Conservation (phyloP, 2,888 invertebrate species). For the Pristionchus entomophagus region DNA sequence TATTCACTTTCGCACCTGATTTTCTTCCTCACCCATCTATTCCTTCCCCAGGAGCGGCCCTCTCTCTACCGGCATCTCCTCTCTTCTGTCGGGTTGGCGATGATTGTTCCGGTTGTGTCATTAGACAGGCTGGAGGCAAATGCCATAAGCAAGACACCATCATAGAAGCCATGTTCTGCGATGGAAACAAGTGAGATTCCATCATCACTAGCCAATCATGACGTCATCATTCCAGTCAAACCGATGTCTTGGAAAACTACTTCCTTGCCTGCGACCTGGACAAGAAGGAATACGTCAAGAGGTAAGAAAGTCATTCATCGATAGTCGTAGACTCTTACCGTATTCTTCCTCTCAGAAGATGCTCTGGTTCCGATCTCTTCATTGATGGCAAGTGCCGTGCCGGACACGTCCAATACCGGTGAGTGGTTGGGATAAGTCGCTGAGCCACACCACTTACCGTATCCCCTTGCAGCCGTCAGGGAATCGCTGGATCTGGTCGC, state of each 20-base stretch:
- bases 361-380: constrained; percentile 61
- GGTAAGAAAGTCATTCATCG: constrained; percentile 54
- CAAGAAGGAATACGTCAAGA: constrained; percentile 64
- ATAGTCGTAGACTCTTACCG: constrained; percentile 3
- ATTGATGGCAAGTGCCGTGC: constrained; percentile 70
- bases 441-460: not conserved
- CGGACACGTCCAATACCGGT: constrained; percentile 67
- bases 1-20: not conserved
- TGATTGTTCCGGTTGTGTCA: constrained; percentile 31
- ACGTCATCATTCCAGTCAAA: constrained; percentile 59
- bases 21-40: no score
- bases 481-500: constrained; percentile 73
- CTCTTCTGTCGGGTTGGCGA: constrained; percentile 41
- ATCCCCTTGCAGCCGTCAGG: constrained; percentile 62
- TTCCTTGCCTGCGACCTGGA: constrained; percentile 71
- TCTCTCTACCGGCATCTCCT: constrained; percentile 26
- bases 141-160: constrained; percentile 33
- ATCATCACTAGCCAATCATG: not conserved
- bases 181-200: constrained; percentile 37
- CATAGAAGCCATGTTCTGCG: constrained; percentile 46
- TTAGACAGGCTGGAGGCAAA: constrained; percentile 44
- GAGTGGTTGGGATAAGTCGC: constrained; percentile 1
- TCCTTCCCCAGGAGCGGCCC: constrained; percentile 36
- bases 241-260: constrained; percentile 72
- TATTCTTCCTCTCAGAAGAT: not conserved